These are phyloP conservation scores for Nothocercus nigrocapillus DNA, from an alignment of 2,113 vertebrate genomes.

Conservation along the genomic window DNA sequence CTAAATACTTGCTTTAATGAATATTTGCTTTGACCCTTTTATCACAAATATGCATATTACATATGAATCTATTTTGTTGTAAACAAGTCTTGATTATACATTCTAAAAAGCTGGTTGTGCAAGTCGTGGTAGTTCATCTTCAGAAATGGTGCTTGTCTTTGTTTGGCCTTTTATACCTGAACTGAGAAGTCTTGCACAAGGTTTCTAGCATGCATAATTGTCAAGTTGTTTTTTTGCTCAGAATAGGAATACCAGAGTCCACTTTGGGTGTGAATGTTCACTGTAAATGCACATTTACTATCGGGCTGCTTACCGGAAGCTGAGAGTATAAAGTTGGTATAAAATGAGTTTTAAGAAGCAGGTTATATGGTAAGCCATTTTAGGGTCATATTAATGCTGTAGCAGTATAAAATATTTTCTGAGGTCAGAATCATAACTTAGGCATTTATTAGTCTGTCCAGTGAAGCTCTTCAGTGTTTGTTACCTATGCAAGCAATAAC, in stretches of 20 bases:
- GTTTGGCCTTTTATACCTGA: background rate
- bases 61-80: background rate
- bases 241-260: background rate
- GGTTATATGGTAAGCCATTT: background rate
- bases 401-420: background rate
- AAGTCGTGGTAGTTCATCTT: background rate
- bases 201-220: background rate
- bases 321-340: background rate
- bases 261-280: background rate
- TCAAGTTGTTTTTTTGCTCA: background rate
- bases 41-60: background rate
- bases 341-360: background rate
- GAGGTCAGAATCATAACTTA: background rate
- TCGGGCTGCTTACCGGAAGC: background rate
- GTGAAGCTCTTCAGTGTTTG: background rate
- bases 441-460: background rate
- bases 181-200: fast-evolving
- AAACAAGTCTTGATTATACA: background rate
- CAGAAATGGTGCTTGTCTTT: background rate
- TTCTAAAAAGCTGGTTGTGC: background rate
- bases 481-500: background rate
- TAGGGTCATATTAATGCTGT: background rate
- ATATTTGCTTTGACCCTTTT: background rate
- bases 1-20: background rate
- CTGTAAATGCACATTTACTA: background rate